A percentile compares a stretch with the other conserved stretches of the same genome.
phyloP scores from a whole-genome alignment of 2,888 invertebrate genomes.

The Proisotoma minuta region DNA sequence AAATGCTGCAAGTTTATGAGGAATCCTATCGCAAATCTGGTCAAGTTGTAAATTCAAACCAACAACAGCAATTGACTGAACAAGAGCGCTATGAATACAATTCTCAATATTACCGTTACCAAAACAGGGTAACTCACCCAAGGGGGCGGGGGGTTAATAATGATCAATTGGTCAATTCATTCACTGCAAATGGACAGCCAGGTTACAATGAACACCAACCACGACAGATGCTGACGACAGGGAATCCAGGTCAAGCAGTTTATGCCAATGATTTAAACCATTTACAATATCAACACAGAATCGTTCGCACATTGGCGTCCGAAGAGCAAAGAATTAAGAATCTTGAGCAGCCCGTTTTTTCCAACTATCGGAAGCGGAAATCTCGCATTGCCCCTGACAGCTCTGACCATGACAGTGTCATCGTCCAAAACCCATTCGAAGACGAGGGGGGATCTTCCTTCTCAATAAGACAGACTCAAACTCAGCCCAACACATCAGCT shows the following conservation, averaged over 20 bases:
- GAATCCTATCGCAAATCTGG: too few species aligned
- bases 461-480: not conserved
- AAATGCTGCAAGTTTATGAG: not conserved
- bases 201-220: not conserved
- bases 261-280: too few species aligned
- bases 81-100: too few species aligned
- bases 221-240: not conserved
- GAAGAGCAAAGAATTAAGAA: not conserved
- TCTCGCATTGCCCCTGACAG: not conserved
- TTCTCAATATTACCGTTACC: too few species aligned
- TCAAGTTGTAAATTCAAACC: too few species aligned
- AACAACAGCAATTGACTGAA: too few species aligned
- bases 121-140: too few species aligned
- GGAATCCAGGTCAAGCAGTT: not conserved
- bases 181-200: slow-evolving; percentile 8
- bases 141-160: too few species aligned
- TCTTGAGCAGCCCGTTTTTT: not conserved
- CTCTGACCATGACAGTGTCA: slow-evolving; percentile 8
- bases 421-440: slow-evolving; percentile 27
- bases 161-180: too few species aligned
- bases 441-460: slow-evolving; percentile 6
- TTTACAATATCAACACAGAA: slow-evolving; percentile 5
- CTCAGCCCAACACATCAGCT: too few species aligned
- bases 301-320: not conserved
- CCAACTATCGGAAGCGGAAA: slow-evolving; percentile 2